Evolutionary conservation across 2,888 invertebrate genomes (phyloP), one percentile per base, ranked within the genome.

Genomic region (Boloria euphrosyne): DNA sequence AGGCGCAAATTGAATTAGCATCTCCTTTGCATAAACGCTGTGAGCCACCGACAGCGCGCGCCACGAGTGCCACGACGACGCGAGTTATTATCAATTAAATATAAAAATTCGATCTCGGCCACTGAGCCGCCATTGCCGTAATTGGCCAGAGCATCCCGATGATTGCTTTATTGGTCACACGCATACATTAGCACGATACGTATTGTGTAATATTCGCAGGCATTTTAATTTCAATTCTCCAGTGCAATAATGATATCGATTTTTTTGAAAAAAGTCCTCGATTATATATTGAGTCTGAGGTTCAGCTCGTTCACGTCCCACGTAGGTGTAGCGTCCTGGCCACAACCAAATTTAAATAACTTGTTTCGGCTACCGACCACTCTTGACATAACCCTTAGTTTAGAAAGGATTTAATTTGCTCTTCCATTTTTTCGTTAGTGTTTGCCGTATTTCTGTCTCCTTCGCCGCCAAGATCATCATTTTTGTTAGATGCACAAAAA

Each of bases 81-180:
- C 80, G 75, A 72, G 76, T 78, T 77, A 78, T 81, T 84, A 86
- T 89, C 86, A 88, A 90, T 91, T 90, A 87, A 87, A 83, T 82
- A 89, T 90, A 88, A 90, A 88, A 89, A 87, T 89, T 84, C 87
- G 84, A 85, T 83, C 80, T 78, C 80, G 77, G 79, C 82, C 85
- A 85, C 84, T 85, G 81, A 86, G 82, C 85, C 83, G 76, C 82
- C 81, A 77, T 78, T 77, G 75, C 74, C 79, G 81, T 90, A 90
- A 91, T 90, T 90, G 89, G 86, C 75, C 80, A 75, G 80, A 73
- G 82, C 81, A 78, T 85, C 78, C 78, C 79, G 83, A 83, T 88
- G 87, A 90, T 90, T 88, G 82, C 89, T 90, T 91, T 91, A 91
- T 90, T 90, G 90, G 83, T 80, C 81, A 79, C 84, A 80, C 81